Percentiles rank a stretch among this genome's conserved stretches.
Conservation (phyloP, 2,797 vertebrate species). For the Lophotriccus pileatus region DNA sequence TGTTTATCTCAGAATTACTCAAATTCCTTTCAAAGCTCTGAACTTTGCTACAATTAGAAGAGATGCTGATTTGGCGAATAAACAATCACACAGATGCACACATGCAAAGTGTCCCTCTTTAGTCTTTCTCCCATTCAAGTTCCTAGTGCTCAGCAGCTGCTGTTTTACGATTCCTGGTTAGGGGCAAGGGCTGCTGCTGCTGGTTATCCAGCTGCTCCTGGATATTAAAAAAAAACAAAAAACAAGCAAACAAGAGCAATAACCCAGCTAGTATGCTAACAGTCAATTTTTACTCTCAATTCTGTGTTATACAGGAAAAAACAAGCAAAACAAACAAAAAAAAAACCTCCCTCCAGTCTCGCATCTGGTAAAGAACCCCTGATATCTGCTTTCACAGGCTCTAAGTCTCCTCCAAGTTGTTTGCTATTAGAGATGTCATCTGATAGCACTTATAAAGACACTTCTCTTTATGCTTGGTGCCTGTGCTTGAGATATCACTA, state of each 20-base stretch:
- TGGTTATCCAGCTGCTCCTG: not conserved
- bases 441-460: not conserved
- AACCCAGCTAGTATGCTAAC: not conserved
- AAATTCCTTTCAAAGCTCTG: slow-evolving; percentile 15
- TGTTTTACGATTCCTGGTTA: not conserved
- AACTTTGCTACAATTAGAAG: not conserved
- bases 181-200: not conserved
- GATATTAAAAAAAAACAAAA: not conserved
- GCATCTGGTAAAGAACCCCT: not conserved
- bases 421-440: not conserved
- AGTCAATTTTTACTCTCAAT: not conserved
- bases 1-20: not conserved
- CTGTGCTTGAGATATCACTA: not conserved
- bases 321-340: not conserved
- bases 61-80: not conserved
- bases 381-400: not conserved
- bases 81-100: not conserved
- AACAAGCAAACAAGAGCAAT: not conserved
- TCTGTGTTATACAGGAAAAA: not conserved
- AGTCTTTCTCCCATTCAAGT: not conserved
- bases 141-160: not conserved
- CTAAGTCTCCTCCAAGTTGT: not conserved
- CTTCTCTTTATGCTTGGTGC: not conserved
- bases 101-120: not conserved
- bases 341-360: not conserved